Base-by-base conservation (phyloP, 2,888 invertebrate genomes). In the Caradrina kadenii region DNA sequence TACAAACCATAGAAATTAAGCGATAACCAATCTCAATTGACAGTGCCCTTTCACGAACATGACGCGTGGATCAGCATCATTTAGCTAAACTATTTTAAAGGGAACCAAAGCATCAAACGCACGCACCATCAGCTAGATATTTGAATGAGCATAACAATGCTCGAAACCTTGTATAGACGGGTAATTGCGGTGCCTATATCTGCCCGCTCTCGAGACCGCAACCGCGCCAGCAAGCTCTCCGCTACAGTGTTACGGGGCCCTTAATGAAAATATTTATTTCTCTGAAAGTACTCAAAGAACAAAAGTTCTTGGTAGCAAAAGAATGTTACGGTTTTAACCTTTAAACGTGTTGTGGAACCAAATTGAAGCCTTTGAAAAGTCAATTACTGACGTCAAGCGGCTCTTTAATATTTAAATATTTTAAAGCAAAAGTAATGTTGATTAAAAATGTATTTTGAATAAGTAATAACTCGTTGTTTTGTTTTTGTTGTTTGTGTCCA, bases 341-440 rank as follows among this genome's bases (percentile, higher is more conserved):
- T 63, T 26, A 22, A 42, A 39, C 21, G 22, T 59, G 48, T 52
- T 66, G 17, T 53, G 11, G 39, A 61, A 61, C 61, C 11, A 19
- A 58, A 73, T 22, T 1, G 39, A 67, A 63, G 39, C 60, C 48
- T 67, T 67, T 45, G 11, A 2, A 71, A 77, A 26, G 66, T 70
- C 72, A 77, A 77, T 58, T 64, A 70, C n/a, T 64, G 45, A 71
- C 35, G 52, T 61, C 72, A 58, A 61, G n/a, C n/a, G 54, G 13
- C 19, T 49, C 1, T 3, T 63, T 50, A 77, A 77, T 58, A 76
- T 77, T 61, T 61, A 49, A 56, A n/a, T 42, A 11, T 19, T 59
- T 69, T 39, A 21, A 66, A 49, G 45, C 31, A 21, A 59, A 39
- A 39, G 49, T 63, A 48, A 58, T 21, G 42, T 62, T 58, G 17